A percentile compares a stretch with the other conserved stretches of the same genome.
Conservation (phyloP, 2,113 vertebrate genomes). For the Onychorhynchus coronatus region DNA sequence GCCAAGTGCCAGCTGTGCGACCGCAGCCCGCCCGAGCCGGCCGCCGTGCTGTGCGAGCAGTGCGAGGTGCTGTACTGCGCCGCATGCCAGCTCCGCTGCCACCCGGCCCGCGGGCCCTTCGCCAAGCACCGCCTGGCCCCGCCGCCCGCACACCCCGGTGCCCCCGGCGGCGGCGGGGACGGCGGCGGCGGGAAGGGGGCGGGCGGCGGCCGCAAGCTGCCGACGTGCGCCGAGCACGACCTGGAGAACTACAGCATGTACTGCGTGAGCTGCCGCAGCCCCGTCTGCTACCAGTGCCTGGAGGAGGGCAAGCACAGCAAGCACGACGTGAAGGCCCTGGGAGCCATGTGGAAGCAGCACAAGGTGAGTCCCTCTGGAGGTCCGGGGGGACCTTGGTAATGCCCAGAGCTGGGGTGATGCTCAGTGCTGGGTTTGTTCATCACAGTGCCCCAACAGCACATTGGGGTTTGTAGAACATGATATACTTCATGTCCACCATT, state of each 20-base stretch:
- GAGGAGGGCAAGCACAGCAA: conserved; percentile 88
- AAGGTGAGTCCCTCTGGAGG: conserved; percentile 78
- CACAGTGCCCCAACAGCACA: accelerated
- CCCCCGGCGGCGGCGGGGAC: neutral
- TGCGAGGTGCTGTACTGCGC: too few relatives aligned
- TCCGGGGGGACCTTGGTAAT: neutral
- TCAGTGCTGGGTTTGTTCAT: accelerated
- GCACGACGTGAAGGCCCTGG: conserved; percentile 89
- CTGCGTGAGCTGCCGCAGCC: conserved; percentile 86
- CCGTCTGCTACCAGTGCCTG: conserved; percentile 90
- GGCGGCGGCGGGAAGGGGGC: conserved; percentile 19
- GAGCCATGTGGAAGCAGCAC: conserved; percentile 94
- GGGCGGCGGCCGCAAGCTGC: conserved; percentile 72
- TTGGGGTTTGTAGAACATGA: neutral
- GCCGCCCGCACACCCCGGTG: conserved; percentile 57
- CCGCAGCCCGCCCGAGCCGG: too few relatives aligned
- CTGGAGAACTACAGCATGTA: conserved; percentile 93
- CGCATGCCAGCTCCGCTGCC: too few relatives aligned
- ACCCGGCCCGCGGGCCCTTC: conserved; percentile 90
- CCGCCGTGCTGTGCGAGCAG: too few relatives aligned
- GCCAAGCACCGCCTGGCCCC: conserved; percentile 90
- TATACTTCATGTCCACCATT: neutral
- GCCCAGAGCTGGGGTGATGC: neutral
- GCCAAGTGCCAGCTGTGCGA: too few relatives aligned
- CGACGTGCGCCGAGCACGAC: conserved; percentile 92